phyloP scores from a whole-genome alignment of 2,113 vertebrate genomes.

The Puffinus mauretanicus region DNA sequence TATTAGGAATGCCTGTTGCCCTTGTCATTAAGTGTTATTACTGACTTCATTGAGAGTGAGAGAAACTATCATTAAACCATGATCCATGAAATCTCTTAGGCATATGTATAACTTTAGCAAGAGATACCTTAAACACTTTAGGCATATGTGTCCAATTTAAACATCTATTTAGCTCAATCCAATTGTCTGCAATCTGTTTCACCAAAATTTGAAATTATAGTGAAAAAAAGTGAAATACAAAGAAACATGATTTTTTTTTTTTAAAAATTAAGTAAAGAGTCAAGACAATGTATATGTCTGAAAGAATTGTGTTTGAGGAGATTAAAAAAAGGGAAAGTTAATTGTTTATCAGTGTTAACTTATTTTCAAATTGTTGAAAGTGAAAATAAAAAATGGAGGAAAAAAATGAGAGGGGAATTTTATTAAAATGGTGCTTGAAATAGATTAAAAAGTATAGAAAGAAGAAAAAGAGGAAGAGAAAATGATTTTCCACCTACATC shows the following conservation, averaged over 20 bases:
- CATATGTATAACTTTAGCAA: neutral
- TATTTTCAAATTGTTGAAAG: neutral
- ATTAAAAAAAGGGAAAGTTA: neutral
- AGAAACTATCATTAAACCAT: neutral
- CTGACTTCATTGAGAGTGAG: neutral
- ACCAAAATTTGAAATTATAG: neutral
- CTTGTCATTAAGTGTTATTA: neutral
- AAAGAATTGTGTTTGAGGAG: neutral
- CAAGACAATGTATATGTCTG: neutral
- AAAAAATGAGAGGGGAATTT: neutral
- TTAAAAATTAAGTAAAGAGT: neutral
- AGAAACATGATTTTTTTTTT: neutral
- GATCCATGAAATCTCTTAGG: neutral
- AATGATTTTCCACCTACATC: neutral
- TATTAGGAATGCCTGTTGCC: neutral
- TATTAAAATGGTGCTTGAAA: neutral
- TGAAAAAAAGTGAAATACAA: neutral
- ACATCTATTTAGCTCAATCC: neutral
- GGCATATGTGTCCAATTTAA: neutral
- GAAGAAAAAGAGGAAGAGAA: neutral
- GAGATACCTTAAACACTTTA: neutral
- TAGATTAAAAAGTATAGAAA: neutral
- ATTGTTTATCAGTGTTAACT: neutral
- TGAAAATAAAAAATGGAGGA: neutral
- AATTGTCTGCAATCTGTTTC: neutral